Percentiles rank a stretch among this genome's conserved stretches.
Conservation (phyloP, 2,797 vertebrate genomes). For the Rhadinocentrus ornatus region DNA sequence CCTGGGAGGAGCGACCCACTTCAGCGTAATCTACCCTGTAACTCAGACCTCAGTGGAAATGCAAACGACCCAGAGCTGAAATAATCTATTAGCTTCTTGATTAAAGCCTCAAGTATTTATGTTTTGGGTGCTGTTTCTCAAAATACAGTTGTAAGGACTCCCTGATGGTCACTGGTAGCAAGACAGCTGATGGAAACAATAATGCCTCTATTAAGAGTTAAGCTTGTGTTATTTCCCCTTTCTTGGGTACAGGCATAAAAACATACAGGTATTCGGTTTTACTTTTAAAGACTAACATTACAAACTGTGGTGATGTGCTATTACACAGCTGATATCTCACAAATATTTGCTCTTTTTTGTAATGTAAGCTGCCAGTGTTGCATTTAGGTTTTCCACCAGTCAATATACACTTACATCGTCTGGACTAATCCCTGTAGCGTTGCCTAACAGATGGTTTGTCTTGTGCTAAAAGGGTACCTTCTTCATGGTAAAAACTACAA, state of each 20-base stretch:
- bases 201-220: not conserved
- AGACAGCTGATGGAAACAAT: not conserved
- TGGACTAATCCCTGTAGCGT: no score
- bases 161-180: not conserved
- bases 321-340: not conserved
- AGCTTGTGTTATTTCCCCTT: not conserved
- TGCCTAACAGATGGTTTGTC: no score
- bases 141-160: not conserved
- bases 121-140: no score
- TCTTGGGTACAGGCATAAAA: not conserved
- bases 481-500: no score
- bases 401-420: not conserved
- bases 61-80: no score
- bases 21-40: no score
- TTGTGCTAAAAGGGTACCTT: no score
- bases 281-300: not conserved
- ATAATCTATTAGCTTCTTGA: no score
- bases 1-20: no score
- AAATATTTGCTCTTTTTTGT: not conserved
- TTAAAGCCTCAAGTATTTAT: no score
- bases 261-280: no score
- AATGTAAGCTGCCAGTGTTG: not conserved
- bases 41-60: no score
- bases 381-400: not conserved
- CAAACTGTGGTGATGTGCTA: not conserved